A percentile compares a stretch with the other conserved stretches of the same genome.
Conservation (phyloP, 2,113 vertebrate genomes). For the Varanus komodoensis region DNA sequence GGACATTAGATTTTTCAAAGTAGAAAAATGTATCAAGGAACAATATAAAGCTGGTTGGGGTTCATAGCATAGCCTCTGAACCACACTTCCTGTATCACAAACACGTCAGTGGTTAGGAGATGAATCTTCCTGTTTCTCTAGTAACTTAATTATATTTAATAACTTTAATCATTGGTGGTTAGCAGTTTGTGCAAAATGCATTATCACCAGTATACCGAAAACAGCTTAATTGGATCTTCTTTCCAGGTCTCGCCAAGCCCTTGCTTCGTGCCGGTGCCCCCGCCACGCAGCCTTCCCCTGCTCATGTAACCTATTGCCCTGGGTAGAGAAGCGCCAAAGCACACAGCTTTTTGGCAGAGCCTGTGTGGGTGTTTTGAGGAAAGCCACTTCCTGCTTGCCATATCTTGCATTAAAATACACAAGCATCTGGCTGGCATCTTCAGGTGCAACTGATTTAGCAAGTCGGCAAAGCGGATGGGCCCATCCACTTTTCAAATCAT, state of each 20-base stretch:
- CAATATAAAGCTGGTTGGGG: not conserved
- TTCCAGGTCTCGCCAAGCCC: not conserved
- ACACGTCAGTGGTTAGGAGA: not conserved
- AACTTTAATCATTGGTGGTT: conserved; percentile 1
- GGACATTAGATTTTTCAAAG: not conserved
- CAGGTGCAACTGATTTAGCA: conserved; percentile 51
- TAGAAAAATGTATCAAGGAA: not conserved
- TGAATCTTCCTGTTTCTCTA: conserved; percentile 29
- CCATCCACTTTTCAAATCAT: conserved; percentile 15
- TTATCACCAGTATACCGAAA: not conserved
- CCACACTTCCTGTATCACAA: not conserved
- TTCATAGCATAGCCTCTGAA: not conserved
- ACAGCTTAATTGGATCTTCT: not conserved
- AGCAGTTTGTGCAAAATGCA: conserved; percentile 38
- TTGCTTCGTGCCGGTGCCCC: rapidly evolving
- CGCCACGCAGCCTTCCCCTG: not conserved
- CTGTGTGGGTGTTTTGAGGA: conserved; percentile 45
- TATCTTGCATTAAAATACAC: conserved; percentile 55
- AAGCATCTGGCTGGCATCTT: conserved; percentile 63
- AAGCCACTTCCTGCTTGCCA: conserved; percentile 66
- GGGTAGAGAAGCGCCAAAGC: not conserved
- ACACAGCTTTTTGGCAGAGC: conserved; percentile 15
- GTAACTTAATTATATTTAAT: not conserved
- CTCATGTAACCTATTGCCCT: not conserved
- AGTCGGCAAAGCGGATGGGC: conserved; percentile 53